A percentile compares a stretch with the other conserved stretches of the same genome.
phyloP scores from a whole-genome alignment of 1,140 invertebrate species.

The Hyposmocoma kahamanoa region DNA sequence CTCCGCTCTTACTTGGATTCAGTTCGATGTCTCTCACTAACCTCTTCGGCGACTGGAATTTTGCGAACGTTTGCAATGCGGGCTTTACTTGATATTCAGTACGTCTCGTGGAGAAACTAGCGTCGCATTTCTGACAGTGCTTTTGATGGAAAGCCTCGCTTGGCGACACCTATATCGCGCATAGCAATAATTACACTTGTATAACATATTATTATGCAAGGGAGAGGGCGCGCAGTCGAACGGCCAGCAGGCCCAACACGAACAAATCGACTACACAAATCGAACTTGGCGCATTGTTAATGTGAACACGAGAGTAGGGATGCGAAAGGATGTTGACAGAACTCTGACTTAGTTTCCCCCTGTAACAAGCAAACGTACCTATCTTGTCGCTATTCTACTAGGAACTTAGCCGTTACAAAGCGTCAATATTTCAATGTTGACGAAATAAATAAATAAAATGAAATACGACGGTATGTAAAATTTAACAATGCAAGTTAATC shows the following conservation, averaged over 20 bases:
- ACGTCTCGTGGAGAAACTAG: too few relatives aligned
- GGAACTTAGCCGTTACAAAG: neutral
- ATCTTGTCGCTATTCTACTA: neutral
- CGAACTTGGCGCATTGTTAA: neutral
- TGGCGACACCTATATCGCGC: too few relatives aligned
- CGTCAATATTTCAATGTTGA: neutral
- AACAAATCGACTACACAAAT: neutral
- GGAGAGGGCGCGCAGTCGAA: neutral
- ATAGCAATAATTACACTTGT: too few relatives aligned
- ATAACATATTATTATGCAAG: too few relatives aligned
- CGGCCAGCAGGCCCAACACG: neutral
- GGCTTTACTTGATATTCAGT: too few relatives aligned
- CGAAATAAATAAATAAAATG: neutral
- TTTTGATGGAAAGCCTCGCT: too few relatives aligned
- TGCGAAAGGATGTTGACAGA: neutral
- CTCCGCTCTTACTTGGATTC: too few relatives aligned
- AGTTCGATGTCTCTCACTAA: too few relatives aligned
- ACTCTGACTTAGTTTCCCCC: neutral
- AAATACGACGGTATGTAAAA: neutral
- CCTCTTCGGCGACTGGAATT: too few relatives aligned
- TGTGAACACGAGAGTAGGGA: neutral
- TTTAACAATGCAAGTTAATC: slow-evolving; percentile 1
- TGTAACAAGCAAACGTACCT: neutral
- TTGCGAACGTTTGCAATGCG: too few relatives aligned
- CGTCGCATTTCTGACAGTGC: too few relatives aligned